Evolutionary conservation across 1,140 invertebrate species (phyloP).

Genomic region (Drosophila sulfurigaster): DNA sequence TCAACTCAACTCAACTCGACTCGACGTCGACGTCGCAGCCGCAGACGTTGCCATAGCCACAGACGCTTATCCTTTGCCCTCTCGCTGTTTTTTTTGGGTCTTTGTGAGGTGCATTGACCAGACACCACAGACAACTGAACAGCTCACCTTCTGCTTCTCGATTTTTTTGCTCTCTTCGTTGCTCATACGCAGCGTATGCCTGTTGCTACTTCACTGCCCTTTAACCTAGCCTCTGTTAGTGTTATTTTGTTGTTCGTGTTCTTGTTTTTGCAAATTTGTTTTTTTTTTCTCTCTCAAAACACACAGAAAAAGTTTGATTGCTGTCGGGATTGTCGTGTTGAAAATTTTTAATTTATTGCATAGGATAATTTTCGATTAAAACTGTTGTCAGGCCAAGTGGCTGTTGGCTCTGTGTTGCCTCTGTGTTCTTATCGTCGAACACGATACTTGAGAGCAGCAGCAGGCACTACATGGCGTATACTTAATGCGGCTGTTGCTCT

Average conservation of each 20-base stretch:
- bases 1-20: neutral
- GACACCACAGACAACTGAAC: neutral
- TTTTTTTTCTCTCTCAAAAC: conserved; percentile 12
- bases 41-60: conserved; percentile 23
- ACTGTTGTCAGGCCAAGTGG: conserved; percentile 27
- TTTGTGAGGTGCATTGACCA: conserved; percentile 19
- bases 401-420: no score
- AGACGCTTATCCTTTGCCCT: neutral
- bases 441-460: no score
- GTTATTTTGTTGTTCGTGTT: no score
- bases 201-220: conserved; percentile 21
- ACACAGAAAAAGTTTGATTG: conserved; percentile 11
- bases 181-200: conserved; percentile 36
- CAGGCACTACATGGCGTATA: no score
- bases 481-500: no score
- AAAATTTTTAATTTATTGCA: conserved; percentile 44
- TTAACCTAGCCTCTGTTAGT: neutral
- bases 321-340: conserved; percentile 14
- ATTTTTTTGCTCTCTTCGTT: conserved; percentile 3
- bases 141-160: conserved; percentile 4
- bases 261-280: conserved; percentile 8
- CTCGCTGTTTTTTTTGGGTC: neutral
- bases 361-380: conserved; percentile 64
- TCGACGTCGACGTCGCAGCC: conserved; percentile 1
- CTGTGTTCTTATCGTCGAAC: no score